These are phyloP conservation scores for Sebastes diaconus DNA, from an alignment of 2,797 vertebrate genomes.

Conservation along the genomic window DNA sequence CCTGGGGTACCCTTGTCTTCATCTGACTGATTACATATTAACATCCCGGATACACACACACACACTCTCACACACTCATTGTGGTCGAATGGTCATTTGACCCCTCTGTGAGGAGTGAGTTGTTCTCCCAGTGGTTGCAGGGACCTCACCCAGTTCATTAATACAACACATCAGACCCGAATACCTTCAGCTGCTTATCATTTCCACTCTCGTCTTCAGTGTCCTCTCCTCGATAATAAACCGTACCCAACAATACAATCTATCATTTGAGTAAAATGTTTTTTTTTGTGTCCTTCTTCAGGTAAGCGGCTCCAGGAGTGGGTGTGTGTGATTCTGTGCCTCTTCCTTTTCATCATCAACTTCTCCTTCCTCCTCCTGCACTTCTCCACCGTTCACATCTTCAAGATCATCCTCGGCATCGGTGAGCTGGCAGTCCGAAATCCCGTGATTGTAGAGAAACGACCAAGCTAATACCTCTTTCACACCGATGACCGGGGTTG, in stretches of 20 bases:
- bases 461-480: background rate
- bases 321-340: conserved; percentile 77
- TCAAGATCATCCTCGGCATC: conserved; percentile 74
- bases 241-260: no score
- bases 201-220: background rate
- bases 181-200: background rate
- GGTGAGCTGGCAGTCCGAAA: conserved; percentile 49
- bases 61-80: background rate
- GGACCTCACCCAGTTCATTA: conserved; percentile 52
- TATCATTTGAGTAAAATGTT: background rate
- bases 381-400: conserved; percentile 79
- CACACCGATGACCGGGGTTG: no score
- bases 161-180: background rate
- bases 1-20: conserved; percentile 76
- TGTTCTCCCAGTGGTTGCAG: conserved; percentile 44
- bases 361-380: conserved; percentile 74
- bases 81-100: conserved; percentile 43
- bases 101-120: conserved; percentile 39
- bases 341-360: conserved; percentile 77
- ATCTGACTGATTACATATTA: conserved; percentile 77
- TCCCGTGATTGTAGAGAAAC: background rate
- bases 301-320: conserved; percentile 79
- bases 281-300: conserved; percentile 7
- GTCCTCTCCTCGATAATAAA: background rate
- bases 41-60: conserved; percentile 53